Base-by-base conservation (phyloP, 2,888 invertebrate species). In the Drosophila nr. medialis region DNA sequence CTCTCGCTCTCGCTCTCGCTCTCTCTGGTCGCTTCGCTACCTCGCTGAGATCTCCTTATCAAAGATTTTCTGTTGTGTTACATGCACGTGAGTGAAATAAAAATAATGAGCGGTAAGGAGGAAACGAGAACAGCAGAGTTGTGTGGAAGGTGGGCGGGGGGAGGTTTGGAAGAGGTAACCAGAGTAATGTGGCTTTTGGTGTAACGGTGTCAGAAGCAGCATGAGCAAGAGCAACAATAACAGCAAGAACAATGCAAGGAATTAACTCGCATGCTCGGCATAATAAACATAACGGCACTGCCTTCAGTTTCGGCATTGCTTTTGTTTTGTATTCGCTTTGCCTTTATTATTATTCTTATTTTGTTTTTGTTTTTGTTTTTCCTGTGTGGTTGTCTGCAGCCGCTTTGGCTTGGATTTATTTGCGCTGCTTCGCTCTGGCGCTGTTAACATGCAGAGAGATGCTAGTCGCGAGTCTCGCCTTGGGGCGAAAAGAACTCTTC, bases 251-350 rank as follows among this genome's bases (percentile, higher is more conserved):
- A 84, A 72, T 72, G 67, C 72, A 56, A 72, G 54, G 81, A 87
- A 87, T 87, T 83, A 85, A 83, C 86, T 81, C 86, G 86, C 85
- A 88, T 88, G 86, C 88, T 73, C 77, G 77, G 86, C 85, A 85
- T 86, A 80, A 85, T 86, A 88, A 85, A 88, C 83, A 88, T 88
- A 88, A 81, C 80, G 72, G 50, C 45, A 56, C 40, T 32, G 54
- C 27, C 32, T 45, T 65, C 58, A 42, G 42, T 24, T 49, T 63
- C 50, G 42, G 48, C 55, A 67, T 58, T 62, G 60, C 66, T 63
- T 55, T 60, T 56, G 61, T 66, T 73, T 55, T 53, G 38, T 54
- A 15, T 24, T 24, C 24, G 45, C 45, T 15, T 74, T 56, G 50
- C 29, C 27, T 62, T 61, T 61, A 45, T 45, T 45, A 15, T 27